Conservation (phyloP, 2,113 vertebrate species). For the Megalops atlanticus region DNA sequence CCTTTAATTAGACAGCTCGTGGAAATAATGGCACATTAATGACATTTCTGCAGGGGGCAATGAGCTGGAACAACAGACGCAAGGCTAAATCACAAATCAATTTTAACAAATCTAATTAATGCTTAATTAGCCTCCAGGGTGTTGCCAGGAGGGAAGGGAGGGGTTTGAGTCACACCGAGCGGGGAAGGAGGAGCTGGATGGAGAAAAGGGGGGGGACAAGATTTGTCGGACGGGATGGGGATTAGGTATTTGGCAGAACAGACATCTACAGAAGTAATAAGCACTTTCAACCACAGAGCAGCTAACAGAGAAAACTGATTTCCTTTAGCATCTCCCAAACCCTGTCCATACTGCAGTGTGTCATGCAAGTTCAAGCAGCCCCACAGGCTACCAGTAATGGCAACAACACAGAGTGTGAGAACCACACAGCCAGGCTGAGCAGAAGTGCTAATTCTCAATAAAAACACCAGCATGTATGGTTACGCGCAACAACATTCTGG, state of each 20-base stretch:
- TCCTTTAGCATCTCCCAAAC: too few species aligned
- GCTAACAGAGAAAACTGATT: too few species aligned
- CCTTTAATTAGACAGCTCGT: slow-evolving; percentile 70
- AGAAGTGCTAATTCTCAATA: slow-evolving; percentile 73
- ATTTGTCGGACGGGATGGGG: slow-evolving; percentile 41
- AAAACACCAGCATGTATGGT: slow-evolving; percentile 67
- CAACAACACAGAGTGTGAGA: slow-evolving; percentile 25
- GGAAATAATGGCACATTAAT: slow-evolving; percentile 80
- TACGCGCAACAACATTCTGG: slow-evolving; percentile 60
- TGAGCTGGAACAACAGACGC: slow-evolving; percentile 76
- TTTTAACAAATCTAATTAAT: slow-evolving; percentile 84
- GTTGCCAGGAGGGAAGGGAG: slow-evolving; percentile 54
- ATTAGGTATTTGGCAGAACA: slow-evolving; percentile 10
- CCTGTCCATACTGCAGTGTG: background rate
- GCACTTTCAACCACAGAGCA: background rate
- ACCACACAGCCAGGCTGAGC: slow-evolving; percentile 55
- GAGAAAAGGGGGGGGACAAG: background rate
- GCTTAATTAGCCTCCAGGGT: slow-evolving; percentile 79
- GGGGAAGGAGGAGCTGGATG: slow-evolving; percentile 13
- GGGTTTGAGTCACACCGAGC: background rate
- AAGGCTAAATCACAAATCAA: slow-evolving; percentile 81
- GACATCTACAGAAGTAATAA: slow-evolving; percentile 35
- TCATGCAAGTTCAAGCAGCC: background rate
- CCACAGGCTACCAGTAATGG: background rate
- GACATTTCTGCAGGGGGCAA: slow-evolving; percentile 76